Base-by-base conservation (phyloP, 2,888 invertebrate genomes). In the Petrolisthes cinctipes region DNA sequence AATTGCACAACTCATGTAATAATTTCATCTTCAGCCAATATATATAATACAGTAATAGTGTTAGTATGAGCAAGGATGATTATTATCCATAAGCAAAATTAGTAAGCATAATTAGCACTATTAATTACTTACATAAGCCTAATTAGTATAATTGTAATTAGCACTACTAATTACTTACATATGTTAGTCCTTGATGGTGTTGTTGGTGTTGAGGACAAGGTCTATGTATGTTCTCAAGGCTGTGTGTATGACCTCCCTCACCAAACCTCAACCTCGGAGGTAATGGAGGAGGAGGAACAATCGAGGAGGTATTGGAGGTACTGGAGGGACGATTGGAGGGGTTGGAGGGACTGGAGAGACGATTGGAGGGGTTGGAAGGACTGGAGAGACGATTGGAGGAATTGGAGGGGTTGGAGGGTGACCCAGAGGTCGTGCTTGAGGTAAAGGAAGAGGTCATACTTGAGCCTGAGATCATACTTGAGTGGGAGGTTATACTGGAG, bases 211-310 rank as follows among this genome's bases (percentile, higher is more conserved):
- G 37, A 37, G 37, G 37, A 37, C 37, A 37, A 37, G 37, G 37
- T 85, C 88, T 89, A 84, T 85, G 87, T 79, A 89, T 87, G 87
- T 89, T 89, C 84, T 89, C 89, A 84, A 89, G 89, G 80, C 89
- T 89, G 82, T 89, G 89, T 87, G 87, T 87, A 73, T 85, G 89
- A 68, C 85, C 85, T 82, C 82, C 89, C 83, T 89, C 89, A 85
- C 89, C 89, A 56, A 79, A 73, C 73, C 87, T 89, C 78, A 81
- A 87, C 37, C 89, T 76, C 14, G 89, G 89, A 76, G 89, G 89
- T 17, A 89, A 83, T 73, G 87, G 89, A 56, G 89, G 90, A 71
- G 82, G 85, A 83, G 80, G 79, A 81, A 82, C 56, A 71, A 78
- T 20, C 53, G 82, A 85, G 80, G 78, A 82, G 73, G 86, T 83